phyloP scores from a whole-genome alignment of 2,113 vertebrate genomes.

The Sturnus vulgaris region DNA sequence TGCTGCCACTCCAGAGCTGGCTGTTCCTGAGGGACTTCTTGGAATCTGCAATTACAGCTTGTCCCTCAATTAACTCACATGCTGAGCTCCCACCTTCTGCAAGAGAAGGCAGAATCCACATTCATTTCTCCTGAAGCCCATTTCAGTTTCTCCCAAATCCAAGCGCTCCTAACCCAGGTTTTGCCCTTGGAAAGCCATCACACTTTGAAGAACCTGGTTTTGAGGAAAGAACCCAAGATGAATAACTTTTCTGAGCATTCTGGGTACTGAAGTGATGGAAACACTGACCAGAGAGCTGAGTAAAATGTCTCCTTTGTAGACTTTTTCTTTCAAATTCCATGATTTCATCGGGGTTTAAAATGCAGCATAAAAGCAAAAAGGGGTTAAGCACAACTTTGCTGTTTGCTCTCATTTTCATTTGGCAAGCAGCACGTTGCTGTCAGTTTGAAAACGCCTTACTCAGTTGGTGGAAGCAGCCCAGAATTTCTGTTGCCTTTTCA shows the following conservation, averaged over 20 bases:
- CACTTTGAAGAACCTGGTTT: background rate
- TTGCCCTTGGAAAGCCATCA: background rate
- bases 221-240: background rate
- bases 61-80: background rate
- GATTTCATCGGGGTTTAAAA: conserved; percentile 34
- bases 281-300: conserved; percentile 31
- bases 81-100: background rate
- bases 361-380: background rate
- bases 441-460: conserved; percentile 38
- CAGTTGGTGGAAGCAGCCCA: conserved; percentile 40
- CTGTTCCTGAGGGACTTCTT: background rate
- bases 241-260: conserved; percentile 24
- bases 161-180: background rate
- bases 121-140: background rate
- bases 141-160: background rate
- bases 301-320: conserved; percentile 43
- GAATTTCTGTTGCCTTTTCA: conserved; percentile 34
- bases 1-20: background rate
- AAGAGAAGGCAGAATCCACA: background rate
- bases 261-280: conserved; percentile 66
- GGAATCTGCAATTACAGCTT: background rate
- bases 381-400: conserved; percentile 53
- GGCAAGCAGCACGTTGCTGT: conserved; percentile 37
- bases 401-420: conserved; percentile 45
- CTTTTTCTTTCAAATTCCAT: conserved; percentile 32